Conservation (phyloP, 1,140 invertebrate genomes). For the Aphelenchoides fujianensis region DNA sequence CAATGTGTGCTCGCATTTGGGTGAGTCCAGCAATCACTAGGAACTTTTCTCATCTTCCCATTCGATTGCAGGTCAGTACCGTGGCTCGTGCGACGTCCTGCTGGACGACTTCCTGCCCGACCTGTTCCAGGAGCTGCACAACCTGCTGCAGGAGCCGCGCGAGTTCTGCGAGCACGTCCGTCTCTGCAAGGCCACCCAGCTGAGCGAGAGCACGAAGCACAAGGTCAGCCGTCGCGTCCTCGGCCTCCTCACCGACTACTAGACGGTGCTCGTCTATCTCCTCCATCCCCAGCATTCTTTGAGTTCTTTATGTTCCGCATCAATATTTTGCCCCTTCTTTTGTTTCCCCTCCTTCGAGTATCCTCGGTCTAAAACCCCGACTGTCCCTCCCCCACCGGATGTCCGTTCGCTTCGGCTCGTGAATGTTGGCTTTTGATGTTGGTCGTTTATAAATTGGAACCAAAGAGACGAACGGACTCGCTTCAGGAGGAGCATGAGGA, state of each 20-base stretch:
- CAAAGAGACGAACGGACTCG: not conserved
- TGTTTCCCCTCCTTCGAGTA: not conserved
- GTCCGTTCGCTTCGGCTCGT: not conserved
- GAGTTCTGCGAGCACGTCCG: constrained; percentile 54
- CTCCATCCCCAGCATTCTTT: constrained; percentile 18
- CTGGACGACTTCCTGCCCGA: constrained; percentile 57
- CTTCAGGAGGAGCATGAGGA: constrained; percentile 3
- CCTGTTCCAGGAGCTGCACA: constrained; percentile 54
- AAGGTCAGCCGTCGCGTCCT: constrained; percentile 34
- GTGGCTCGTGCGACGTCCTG: constrained; percentile 55
- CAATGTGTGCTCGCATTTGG: constrained; percentile 49
- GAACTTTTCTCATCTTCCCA: too few relatives aligned
- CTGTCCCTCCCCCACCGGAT: not conserved
- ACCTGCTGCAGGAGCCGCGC: constrained; percentile 42
- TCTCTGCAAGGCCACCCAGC: constrained; percentile 41
- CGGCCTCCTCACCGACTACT: constrained; percentile 21
- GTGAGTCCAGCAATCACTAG: too few relatives aligned
- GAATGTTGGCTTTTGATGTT: not conserved
- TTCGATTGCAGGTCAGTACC: too few relatives aligned
- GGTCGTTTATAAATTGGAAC: not conserved
- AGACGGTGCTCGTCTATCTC: constrained; percentile 10
- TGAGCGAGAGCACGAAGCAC: constrained; percentile 17
- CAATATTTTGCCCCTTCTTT: constrained; percentile 14
- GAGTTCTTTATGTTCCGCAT: constrained; percentile 16
- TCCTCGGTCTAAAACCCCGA: not conserved